Evolutionary conservation across 2,888 invertebrate species (phyloP), one percentile per base, ranked within the genome.

Genomic region (Ellobium chinense): DNA sequence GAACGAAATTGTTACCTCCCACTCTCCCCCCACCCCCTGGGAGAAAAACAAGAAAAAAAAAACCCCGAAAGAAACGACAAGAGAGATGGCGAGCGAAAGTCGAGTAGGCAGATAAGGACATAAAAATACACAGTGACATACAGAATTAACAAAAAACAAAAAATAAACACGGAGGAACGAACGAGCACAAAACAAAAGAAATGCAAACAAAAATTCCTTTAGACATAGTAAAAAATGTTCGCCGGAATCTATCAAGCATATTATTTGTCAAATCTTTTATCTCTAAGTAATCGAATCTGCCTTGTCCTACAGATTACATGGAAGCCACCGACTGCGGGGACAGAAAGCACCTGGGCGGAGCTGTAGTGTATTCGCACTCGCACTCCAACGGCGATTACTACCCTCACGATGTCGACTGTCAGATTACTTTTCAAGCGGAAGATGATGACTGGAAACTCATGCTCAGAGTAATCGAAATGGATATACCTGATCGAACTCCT

Each of bases 301-400:
- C 29, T 5, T 34, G 29, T 31, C 36, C 88, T 87, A 75, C 90
- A 91, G 91, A 89, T 87, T 90, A 90, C 84, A 91, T 91, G 91
- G 86, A 89, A 46, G 89, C 89, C 9, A 77, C 80, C 5, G 89
- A 90, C 82, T 90, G 91, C 83, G 88, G 87, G 9, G 85, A 87
- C 31, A 85, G 81, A 37, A 87, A 89, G 72, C 73, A 86, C 56
- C 80, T 92, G 65, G 91, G 90, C 21, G 91, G 91, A 18, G 91
- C 92, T 21, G 87, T 88, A 7, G 91, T 92, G 31, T 91, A 89
- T 84, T 91, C 91, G 2, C 91, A 92, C 79, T 78, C 82, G 66
- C 82, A 85, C 63, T 69, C 75, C 54, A 85, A 86, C 36, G 83
- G 82, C 9, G 82, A 84, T 1, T 84, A 84, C 73, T 91, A 90